A percentile compares a stretch with the other conserved stretches of the same genome.
phyloP scores from a whole-genome alignment of 2,797 vertebrate species.

The Orestias chungarensis region DNA sequence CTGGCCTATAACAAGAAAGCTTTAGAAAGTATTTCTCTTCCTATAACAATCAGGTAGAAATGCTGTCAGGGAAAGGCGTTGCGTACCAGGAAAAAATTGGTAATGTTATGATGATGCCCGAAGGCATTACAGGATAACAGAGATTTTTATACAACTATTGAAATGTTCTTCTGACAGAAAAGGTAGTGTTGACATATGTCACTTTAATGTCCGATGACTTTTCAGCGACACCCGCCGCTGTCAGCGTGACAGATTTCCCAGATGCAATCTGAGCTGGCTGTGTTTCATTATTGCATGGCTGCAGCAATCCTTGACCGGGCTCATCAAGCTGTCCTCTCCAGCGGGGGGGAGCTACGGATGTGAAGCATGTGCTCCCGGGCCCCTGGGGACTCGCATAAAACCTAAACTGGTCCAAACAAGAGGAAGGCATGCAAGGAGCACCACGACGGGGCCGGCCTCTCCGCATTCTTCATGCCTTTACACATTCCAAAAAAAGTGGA shows the following conservation, averaged over 20 bases:
- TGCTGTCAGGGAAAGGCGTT: not conserved
- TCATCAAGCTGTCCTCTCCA: conserved; percentile 31
- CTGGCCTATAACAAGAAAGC: conserved; percentile 14
- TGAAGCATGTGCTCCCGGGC: conserved; percentile 15
- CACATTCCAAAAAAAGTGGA: conserved; percentile 45
- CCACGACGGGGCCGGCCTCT: conserved; percentile 11
- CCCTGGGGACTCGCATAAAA: conserved; percentile 18
- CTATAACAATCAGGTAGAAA: conserved; percentile 1
- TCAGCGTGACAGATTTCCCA: conserved; percentile 36
- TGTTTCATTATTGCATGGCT: conserved; percentile 44
- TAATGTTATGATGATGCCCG: not conserved
- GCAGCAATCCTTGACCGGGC: conserved; percentile 41
- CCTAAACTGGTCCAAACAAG: conserved; percentile 20
- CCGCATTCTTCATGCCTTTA: conserved; percentile 44
- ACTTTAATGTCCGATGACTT: conserved; percentile 7
- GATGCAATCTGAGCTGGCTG: conserved; percentile 24
- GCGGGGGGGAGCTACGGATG: conserved; percentile 16
- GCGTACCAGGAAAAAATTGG: not conserved
- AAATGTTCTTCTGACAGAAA: conserved; percentile 14
- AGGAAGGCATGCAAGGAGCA: conserved; percentile 12
- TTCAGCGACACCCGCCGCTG: conserved; percentile 14
- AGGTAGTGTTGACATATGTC: conserved; percentile 11
- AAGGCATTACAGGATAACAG: not conserved
- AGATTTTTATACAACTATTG: not conserved
- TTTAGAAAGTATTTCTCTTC: not conserved